Conservation (phyloP, 2,888 invertebrate species). For the Melinaea menophilus region DNA sequence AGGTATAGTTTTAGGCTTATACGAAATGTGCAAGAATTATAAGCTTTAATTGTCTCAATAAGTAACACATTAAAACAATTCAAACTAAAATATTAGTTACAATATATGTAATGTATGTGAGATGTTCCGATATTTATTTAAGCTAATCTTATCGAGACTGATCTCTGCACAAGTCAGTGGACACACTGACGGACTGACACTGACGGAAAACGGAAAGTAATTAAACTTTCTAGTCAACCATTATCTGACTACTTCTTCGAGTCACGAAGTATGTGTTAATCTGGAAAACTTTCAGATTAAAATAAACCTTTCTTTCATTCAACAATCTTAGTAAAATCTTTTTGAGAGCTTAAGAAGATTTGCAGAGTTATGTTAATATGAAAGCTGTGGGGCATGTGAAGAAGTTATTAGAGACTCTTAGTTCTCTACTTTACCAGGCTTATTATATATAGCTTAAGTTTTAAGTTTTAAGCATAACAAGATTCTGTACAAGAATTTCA, state of each 20-base stretch:
- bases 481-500: not conserved
- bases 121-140: not conserved
- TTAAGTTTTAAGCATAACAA: not conserved
- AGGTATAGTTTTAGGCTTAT: too few species aligned
- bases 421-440: not conserved
- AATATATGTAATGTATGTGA: not conserved
- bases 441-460: not conserved
- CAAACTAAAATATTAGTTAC: too few species aligned
- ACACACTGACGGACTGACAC: not conserved
- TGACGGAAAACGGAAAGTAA: constrained; percentile 54
- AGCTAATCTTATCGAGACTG: not conserved
- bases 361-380: too few species aligned
- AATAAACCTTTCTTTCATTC: constrained; percentile 41
- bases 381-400: not conserved
- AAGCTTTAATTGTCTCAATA: too few species aligned
- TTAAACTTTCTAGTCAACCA: constrained; percentile 70
- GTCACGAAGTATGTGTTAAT: constrained; percentile 57
- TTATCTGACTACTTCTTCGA: constrained; percentile 59
- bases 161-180: not conserved
- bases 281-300: constrained; percentile 58
- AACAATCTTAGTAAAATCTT: constrained; percentile 45
- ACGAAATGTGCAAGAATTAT: too few species aligned
- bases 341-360: not conserved
- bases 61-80: too few species aligned
- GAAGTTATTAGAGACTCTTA: not conserved